Conservation (phyloP, 2,113 vertebrate genomes). For the Rhombomys opimus region DNA sequence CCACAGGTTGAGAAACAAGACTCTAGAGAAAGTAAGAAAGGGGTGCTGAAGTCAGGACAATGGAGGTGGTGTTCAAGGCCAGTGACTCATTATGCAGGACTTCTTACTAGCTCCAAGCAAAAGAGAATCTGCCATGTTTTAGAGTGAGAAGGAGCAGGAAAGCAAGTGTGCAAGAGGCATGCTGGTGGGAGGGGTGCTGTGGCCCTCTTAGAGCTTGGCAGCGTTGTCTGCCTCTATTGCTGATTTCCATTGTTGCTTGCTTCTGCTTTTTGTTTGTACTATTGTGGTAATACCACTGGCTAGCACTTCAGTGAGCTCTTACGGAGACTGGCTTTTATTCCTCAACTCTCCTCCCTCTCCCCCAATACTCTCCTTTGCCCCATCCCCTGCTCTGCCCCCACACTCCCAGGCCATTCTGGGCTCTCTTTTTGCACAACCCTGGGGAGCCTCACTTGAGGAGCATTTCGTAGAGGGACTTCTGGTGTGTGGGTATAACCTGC, state of each 20-base stretch:
- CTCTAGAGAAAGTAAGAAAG: neutral
- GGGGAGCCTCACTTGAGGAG: neutral
- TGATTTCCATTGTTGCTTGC: neutral
- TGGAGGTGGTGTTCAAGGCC: neutral
- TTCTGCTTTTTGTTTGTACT: neutral
- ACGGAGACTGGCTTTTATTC: neutral
- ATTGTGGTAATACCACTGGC: neutral
- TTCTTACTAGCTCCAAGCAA: neutral
- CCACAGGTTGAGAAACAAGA: neutral
- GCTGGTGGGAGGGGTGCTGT: neutral
- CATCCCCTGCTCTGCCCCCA: too few relatives aligned
- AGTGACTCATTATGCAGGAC: neutral
- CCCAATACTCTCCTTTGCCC: neutral
- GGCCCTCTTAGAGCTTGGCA: neutral
- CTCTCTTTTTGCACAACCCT: neutral
- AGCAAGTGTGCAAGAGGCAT: neutral
- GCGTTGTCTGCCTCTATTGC: neutral
- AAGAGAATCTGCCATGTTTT: neutral
- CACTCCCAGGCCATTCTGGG: neutral
- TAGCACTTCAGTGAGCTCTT: neutral
- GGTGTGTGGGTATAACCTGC: neutral
- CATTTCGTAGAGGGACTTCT: neutral
- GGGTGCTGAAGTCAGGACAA: neutral
- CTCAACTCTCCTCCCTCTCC: neutral
- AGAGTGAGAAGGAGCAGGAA: neutral